Percentiles rank a stretch among this genome's conserved stretches.
Conservation (phyloP, 2,113 vertebrate species). For the Ptyas mucosa region DNA sequence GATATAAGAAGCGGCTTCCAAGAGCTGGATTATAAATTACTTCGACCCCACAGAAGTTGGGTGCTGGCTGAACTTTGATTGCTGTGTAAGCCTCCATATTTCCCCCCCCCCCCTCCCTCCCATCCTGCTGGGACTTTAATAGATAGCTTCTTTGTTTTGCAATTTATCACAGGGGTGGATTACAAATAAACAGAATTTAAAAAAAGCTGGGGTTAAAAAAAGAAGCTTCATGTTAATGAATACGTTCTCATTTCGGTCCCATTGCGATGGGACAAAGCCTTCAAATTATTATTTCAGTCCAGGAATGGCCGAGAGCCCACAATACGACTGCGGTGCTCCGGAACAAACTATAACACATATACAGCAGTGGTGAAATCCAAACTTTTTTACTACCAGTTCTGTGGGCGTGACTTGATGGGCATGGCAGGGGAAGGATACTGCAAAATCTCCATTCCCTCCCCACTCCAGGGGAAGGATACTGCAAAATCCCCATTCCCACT, state of each 20-base stretch:
- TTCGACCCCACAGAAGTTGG: slow-evolving; percentile 20
- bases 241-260: background rate
- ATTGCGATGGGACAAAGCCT: background rate
- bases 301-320: background rate
- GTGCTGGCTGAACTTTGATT: slow-evolving; percentile 36
- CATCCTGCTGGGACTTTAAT: slow-evolving; percentile 8
- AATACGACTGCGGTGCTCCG: background rate
- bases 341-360: background rate
- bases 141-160: slow-evolving; percentile 26
- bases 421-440: too few species aligned
- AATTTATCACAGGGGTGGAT: background rate
- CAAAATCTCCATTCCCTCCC: too few species aligned
- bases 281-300: background rate
- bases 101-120: background rate
- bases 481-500: too few species aligned
- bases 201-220: background rate
- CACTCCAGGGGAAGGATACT: too few species aligned
- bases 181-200: background rate
- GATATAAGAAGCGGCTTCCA: slow-evolving; percentile 38
- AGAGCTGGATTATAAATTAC: slow-evolving; percentile 58
- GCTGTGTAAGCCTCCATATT: slow-evolving; percentile 45
- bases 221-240: background rate
- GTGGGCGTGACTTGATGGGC: too few species aligned
- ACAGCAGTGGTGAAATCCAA: background rate
- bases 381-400: too few species aligned